Evolutionary conservation across 2,113 vertebrate species (phyloP).

Genomic region (Plotosus lineatus): DNA sequence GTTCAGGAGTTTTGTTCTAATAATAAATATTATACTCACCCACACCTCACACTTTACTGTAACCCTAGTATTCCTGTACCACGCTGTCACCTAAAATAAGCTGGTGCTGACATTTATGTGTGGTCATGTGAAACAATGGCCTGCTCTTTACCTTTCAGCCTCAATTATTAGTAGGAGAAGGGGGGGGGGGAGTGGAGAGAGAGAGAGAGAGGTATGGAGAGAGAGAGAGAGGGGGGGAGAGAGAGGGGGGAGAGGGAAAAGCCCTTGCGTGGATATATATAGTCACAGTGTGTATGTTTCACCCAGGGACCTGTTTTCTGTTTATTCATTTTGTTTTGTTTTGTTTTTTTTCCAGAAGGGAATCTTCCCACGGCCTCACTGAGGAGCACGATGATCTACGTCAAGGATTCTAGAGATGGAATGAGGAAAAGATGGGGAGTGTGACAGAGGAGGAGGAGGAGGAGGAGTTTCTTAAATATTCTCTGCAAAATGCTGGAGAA

Average conservation of each 20-base stretch:
- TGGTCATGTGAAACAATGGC: constrained; percentile 13
- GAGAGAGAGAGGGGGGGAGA: constrained; percentile 19
- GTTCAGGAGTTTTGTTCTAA: not conserved
- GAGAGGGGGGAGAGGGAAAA: constrained; percentile 1
- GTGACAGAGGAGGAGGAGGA: not conserved
- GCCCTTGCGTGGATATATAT: constrained; percentile 38
- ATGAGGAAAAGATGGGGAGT: not conserved
- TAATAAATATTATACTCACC: not conserved
- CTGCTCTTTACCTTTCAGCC: not conserved
- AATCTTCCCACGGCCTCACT: constrained; percentile 47
- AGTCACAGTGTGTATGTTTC: constrained; percentile 20
- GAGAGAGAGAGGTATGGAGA: not conserved
- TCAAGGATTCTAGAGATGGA: not conserved
- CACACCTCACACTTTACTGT: constrained; percentile 21
- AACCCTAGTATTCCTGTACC: constrained; percentile 3
- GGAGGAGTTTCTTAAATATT: constrained; percentile 14
- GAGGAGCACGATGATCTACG: not conserved
- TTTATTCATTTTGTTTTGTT: constrained; percentile 42
- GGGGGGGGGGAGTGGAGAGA: not conserved
- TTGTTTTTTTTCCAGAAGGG: constrained; percentile 37
- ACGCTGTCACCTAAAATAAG: not conserved
- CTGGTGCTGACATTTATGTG: not conserved
- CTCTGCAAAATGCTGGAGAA: not conserved
- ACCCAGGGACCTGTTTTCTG: constrained; percentile 31
- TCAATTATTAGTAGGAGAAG: not conserved